phyloP scores from a whole-genome alignment of 35 echinoderm and acorn worm species.

The Patiria miniata region DNA sequence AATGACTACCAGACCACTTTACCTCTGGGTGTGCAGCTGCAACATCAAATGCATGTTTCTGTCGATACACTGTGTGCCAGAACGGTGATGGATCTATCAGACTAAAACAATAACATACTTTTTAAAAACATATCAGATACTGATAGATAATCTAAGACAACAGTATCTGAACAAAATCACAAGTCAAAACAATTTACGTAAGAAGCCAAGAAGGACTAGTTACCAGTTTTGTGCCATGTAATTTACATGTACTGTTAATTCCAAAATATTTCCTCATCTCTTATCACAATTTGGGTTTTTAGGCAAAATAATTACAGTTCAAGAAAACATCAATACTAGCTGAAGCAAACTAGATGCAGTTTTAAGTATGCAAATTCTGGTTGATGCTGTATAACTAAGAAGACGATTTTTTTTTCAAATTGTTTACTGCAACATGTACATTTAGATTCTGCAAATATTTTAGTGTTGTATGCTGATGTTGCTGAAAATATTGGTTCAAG shows the following conservation, averaged over 20 bases:
- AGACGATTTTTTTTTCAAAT: background rate
- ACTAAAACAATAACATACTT: background rate
- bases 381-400: no score
- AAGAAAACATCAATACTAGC: no score
- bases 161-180: background rate
- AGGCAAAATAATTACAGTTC: no score
- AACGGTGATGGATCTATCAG: slow-evolving; percentile 49
- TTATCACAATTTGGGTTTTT: no score
- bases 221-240: no score
- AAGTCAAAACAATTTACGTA: no score
- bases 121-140: background rate
- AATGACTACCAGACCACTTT: background rate
- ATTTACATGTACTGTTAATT: no score
- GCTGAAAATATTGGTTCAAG: background rate
- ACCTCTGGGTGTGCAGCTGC: slow-evolving; percentile 61
- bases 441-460: background rate
- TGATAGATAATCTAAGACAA: background rate
- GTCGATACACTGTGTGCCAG: slow-evolving; percentile 43
- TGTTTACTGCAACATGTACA: background rate
- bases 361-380: no score
- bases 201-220: no score
- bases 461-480: background rate
- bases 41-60: slow-evolving; percentile 60
- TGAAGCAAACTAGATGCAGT: no score
- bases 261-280: no score